Base-by-base conservation (phyloP, 2,113 vertebrate genomes). In the Osmerus eperlanus region DNA sequence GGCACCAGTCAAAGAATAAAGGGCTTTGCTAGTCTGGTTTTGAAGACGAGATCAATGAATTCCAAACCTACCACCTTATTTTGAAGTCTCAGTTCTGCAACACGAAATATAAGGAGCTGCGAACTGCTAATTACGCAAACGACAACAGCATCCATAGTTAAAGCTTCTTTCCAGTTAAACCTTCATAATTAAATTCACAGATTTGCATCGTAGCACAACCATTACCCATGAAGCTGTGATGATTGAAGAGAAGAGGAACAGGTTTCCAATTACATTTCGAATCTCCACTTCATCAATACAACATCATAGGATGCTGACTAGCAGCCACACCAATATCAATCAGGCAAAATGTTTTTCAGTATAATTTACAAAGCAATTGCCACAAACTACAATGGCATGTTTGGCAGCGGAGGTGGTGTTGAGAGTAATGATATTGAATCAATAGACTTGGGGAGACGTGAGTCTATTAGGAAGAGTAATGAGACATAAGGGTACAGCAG, bases 361-460 rank as follows among this genome's bases (percentile, higher is more conserved):
- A 41, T 65, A 9, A 64, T 78, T 71, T 61, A 25, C 60, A 72
- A 51, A 63, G 65, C 41, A 60, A 58, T 18, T 51, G 29, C 16
- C 73, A 56, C 7, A 78, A 29, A 29, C 70, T 81, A 55, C 32
- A 59, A 74, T 67, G 59, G 67, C 53, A 63, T 65, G 70, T 74
- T 55, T 77, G 41, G 21, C 74, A 68, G 52, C 71, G 29, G 29
- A 70, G 56, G 63, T 23, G 41, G 32, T 61, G 63, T 25, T 28
- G 55, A 72, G 76, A 70, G 74, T 77, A 78, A 83, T 67, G 68
- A 56, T 55, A 53, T 74, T 73, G 59, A 83, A 79, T 84, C 79
- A 78, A 83, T 76, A 68, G 53, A 68, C 67, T 76, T 53, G 65
- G 23, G 65, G 58, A 56, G 62, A 76, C 65, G 4, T 52, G 51